These are phyloP conservation scores for Coreius guichenoti DNA, from an alignment of 2,797 vertebrate species.

Conservation along the genomic window DNA sequence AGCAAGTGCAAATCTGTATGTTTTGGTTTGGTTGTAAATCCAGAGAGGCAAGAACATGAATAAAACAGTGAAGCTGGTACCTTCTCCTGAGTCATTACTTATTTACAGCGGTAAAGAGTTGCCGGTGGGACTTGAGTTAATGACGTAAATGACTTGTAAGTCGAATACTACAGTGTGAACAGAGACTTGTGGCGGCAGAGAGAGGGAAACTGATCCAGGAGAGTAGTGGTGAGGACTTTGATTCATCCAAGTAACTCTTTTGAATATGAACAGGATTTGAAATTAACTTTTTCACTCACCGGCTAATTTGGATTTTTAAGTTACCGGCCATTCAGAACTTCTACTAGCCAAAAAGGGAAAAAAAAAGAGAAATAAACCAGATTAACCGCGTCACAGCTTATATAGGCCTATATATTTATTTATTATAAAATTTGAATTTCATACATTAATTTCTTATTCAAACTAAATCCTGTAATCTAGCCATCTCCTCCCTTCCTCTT, in stretches of 20 bases:
- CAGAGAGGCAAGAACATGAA: background rate
- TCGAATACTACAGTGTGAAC: background rate
- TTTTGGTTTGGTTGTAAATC: slow-evolving; percentile 6
- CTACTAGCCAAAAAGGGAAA: no score
- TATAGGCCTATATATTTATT: no score
- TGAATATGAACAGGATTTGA: background rate
- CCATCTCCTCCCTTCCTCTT: no score
- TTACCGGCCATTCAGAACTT: no score
- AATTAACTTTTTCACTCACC: no score
- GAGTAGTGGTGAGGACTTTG: background rate
- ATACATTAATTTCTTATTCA: no score
- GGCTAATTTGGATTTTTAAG: no score
- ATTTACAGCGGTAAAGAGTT: slow-evolving; percentile 7
- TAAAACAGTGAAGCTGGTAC: background rate
- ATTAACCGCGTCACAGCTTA: no score
- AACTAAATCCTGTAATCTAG: no score
- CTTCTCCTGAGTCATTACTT: background rate
- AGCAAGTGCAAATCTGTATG: background rate
- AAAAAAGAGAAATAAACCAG: no score
- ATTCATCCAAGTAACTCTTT: background rate
- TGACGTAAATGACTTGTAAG: background rate
- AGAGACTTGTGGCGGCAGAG: background rate
- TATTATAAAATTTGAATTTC: no score
- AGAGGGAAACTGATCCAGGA: background rate
- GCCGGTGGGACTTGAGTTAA: background rate